phyloP scores from a whole-genome alignment of 2,113 vertebrate genomes.

The Caracal caracal region DNA sequence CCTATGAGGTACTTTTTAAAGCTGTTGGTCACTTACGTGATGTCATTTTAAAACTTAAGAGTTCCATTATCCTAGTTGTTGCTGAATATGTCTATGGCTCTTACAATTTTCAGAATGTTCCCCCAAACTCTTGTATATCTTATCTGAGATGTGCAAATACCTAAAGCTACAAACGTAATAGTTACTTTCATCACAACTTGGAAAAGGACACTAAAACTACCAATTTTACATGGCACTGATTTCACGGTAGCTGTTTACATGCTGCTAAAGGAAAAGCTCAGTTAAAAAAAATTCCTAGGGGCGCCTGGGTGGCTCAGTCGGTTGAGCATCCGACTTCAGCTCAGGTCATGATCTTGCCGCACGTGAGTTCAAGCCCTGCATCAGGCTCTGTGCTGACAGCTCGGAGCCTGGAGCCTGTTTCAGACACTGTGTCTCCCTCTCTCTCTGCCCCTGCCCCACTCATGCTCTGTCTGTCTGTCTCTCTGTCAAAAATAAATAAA shows the following conservation, averaged over 20 bases:
- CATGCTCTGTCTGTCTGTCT: background rate
- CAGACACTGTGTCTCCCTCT: background rate
- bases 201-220: background rate
- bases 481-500: background rate
- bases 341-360: background rate
- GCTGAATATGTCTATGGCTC: background rate
- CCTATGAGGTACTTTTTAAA: background rate
- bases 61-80: background rate
- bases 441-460: background rate
- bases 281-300: background rate
- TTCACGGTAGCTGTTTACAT: background rate
- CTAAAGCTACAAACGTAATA: background rate
- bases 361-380: background rate
- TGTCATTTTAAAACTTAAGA: background rate
- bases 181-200: background rate
- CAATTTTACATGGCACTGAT: background rate
- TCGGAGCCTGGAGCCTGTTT: background rate
- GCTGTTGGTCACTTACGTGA: background rate
- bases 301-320: background rate
- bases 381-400: background rate
- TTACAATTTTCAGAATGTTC: slow-evolving; percentile 2
- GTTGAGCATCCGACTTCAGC: background rate
- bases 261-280: background rate
- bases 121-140: background rate
- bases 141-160: slow-evolving; percentile 9